These are phyloP conservation scores for Achroia grisella DNA, from an alignment of 1,140 invertebrate species.

Conservation along the genomic window DNA sequence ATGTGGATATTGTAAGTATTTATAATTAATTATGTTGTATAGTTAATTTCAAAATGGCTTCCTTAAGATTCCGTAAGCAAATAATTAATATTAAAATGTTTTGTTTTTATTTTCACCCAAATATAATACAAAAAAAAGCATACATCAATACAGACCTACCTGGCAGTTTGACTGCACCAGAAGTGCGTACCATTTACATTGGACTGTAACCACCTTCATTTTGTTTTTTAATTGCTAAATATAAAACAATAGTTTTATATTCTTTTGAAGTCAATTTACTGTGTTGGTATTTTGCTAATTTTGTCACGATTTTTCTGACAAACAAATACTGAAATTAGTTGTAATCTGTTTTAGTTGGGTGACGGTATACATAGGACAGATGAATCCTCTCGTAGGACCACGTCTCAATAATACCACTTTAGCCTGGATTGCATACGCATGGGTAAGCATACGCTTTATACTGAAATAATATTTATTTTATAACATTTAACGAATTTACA, in stretches of 20 bases:
- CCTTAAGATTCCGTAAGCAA: too few species aligned
- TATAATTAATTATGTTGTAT: too few species aligned
- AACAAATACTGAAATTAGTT: neutral
- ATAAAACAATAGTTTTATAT: neutral
- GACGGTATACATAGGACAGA: constrained; percentile 92
- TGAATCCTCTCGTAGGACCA: constrained; percentile 95
- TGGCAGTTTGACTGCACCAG: neutral
- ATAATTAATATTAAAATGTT: too few species aligned
- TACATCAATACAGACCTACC: too few species aligned
- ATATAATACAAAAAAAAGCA: too few species aligned
- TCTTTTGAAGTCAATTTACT: neutral
- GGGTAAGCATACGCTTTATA: constrained; percentile 73
- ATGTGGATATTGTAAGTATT: constrained; percentile 55
- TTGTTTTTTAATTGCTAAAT: too few species aligned
- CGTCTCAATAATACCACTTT: constrained; percentile 80
- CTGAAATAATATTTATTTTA: too few species aligned
- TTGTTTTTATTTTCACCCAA: too few species aligned
- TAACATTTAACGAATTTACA: too few species aligned
- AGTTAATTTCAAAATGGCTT: neutral
- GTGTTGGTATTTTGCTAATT: neutral
- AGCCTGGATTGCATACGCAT: constrained; percentile 83
- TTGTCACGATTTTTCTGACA: neutral
- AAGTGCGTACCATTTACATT: neutral
- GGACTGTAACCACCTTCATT: too few species aligned
- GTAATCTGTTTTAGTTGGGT: constrained; percentile 83